Percentiles rank a stretch among this genome's conserved stretches.
Evolutionary conservation across 1,140 invertebrate genomes (phyloP).

Genomic region (Dendrolimus kikuchii): DNA sequence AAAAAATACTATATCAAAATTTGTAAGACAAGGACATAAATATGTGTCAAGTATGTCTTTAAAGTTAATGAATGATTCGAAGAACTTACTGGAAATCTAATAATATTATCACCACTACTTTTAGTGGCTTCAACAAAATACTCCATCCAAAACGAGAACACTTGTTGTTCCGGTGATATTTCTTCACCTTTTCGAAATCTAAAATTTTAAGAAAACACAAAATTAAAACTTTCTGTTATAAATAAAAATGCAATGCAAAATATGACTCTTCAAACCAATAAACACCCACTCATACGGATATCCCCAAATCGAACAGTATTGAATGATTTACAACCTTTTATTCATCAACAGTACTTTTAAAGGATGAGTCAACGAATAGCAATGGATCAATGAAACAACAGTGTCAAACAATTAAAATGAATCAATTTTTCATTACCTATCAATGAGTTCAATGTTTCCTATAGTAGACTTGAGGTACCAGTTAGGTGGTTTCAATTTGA

Average conservation of each 20-base stretch:
- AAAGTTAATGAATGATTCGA: too few relatives aligned
- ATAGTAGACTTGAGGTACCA: slow-evolving; percentile 99
- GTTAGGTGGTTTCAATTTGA: slow-evolving; percentile 97
- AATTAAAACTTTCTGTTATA: not conserved
- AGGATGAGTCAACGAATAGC: too few relatives aligned
- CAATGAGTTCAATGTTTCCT: slow-evolving; percentile 97
- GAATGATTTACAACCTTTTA: too few relatives aligned
- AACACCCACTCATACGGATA: not conserved
- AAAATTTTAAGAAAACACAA: slow-evolving; percentile 11
- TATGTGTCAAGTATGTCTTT: too few relatives aligned
- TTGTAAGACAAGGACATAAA: too few relatives aligned
- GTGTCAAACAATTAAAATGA: slow-evolving; percentile 3
- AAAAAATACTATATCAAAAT: too few relatives aligned
- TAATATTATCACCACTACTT: slow-evolving; percentile 80
- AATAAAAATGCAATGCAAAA: slow-evolving; percentile 1
- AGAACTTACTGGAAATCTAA: slow-evolving; percentile 89
- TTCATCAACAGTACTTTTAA: too few relatives aligned
- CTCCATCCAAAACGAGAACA: slow-evolving; percentile 99
- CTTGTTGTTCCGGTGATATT: slow-evolving; percentile 84
- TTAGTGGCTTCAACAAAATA: slow-evolving; percentile 97
- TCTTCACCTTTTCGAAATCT: slow-evolving; percentile 89
- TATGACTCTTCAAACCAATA: not conserved
- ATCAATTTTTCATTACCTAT: slow-evolving; percentile 63
- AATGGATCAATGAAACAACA: not conserved
- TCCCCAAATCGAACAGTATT: too few relatives aligned